Evolutionary conservation across 2,797 vertebrate genomes (phyloP), one percentile per base, ranked within the genome.

Genomic region (Dallia pectoralis): DNA sequence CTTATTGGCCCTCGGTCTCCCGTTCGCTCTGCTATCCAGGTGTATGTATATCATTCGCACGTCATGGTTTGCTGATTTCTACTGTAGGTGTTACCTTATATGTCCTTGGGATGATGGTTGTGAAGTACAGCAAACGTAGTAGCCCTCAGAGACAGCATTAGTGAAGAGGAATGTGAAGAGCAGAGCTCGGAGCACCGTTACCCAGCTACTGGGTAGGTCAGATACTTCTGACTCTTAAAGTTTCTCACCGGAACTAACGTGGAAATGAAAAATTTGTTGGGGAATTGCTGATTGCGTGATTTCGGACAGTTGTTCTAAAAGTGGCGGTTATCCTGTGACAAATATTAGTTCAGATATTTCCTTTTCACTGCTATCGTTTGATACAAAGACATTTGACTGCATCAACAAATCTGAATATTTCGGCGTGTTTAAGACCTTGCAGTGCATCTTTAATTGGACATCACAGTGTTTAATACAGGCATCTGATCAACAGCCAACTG

Each of bases 31-130:
- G 8, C 25, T 36, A 36, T 12, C 16, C 33, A 36, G 15, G n/a
- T 19, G 30, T 32, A 19, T 29, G 30, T n/a, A n/a, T 56, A 22
- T 56, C 53, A 25, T 25, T 56, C 22, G 18, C 32, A 66, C 18
- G n/a, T 65, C 0, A 19, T 3, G 32, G 33, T 8, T 5, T 48
- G 36, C 25, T 29, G 14, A 30, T 18, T 9, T 30, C 4, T 49
- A 44, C 40, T 44, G 40, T 44, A 27, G 49, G 25, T 32, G 29
- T 36, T 51, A 29, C 14, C 61, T 63, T 73, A 72, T 68, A 84
- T 56, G 69, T 80, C 72, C 79, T 74, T 75, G 76, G 70, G 64
- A 67, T 74, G 82, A 70, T 71, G 59, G 73, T 73, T 64, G 69
- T 74, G 79, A 79, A 82, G 32, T 22, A 56, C 64, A 65, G 56